A percentile compares a stretch with the other conserved stretches of the same genome.
Conservation (phyloP, 2,888 invertebrate species). For the Patella ulyssiponensis region DNA sequence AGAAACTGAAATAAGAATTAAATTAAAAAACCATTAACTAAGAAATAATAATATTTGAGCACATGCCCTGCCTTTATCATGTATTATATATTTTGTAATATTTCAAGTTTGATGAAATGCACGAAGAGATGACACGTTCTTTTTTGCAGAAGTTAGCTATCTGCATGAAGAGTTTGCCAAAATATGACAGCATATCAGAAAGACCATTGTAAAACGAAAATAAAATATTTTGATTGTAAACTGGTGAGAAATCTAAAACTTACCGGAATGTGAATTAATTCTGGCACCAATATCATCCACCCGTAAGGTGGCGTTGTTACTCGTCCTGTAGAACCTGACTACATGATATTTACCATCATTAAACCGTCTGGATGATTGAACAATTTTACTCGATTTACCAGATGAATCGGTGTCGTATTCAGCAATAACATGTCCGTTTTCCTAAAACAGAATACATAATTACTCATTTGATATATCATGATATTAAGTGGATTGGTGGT, state of each 20-base stretch:
- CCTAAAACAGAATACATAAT: constrained; percentile 45
- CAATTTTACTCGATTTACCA: constrained; percentile 44
- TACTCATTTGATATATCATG: background rate
- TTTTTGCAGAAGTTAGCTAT: no score
- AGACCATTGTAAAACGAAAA: no score
- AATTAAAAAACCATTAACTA: background rate
- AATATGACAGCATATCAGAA: no score
- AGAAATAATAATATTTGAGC: no score
- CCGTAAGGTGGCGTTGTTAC: constrained; percentile 56
- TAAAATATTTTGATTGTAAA: no score
- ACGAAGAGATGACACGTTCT: no score
- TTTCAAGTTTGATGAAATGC: no score
- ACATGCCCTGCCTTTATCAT: no score
- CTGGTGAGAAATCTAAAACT: background rate
- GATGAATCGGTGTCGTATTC: constrained; percentile 62
- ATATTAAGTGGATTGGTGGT: background rate
- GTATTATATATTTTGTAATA: no score
- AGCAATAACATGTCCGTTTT: constrained; percentile 63
- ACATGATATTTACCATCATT: constrained; percentile 68
- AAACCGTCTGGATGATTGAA: constrained; percentile 43
- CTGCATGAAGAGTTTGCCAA: no score
- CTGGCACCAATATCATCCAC: constrained; percentile 54
- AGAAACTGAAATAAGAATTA: background rate
- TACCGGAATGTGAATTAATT: constrained; percentile 28
- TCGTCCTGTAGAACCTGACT: constrained; percentile 60